Base-by-base conservation (phyloP, 1,140 invertebrate species). In the Brachionus manjavacas region DNA sequence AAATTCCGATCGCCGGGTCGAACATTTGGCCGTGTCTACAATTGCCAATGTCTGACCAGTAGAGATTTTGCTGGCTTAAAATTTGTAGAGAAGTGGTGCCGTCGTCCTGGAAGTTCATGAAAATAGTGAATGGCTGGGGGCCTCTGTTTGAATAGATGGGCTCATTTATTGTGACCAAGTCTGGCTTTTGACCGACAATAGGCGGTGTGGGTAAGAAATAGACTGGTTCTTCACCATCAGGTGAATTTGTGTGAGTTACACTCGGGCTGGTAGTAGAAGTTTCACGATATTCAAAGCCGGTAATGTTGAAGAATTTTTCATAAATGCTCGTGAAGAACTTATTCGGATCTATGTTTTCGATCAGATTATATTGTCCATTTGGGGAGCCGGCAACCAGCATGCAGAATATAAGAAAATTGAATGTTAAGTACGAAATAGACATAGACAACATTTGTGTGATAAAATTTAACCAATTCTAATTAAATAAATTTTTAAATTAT, bases 71-170 rank as follows among this genome's bases (percentile, higher is more conserved):
- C 14, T 60, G 64, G 43, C 31, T 68, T 16, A 72, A 25, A 83
- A 83, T 68, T 72, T 83, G 81, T 1, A 83, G 43, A 11, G 64
- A 70, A 6, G 68, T 70, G 20, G 81, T 83, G 16, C 81, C 81
- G 20, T 83, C 81, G 12, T 68, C 46, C 49, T 72, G 41, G 70
- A 83, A 83, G 35, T 83, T 83, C 81, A 83, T 83, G 1, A 83
- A 52, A 49, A 83, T 68, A 16, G 81, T 83, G 11, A 83, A 68
- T 16, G 81, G 52, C 20, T 70, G 64, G 25, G 81, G 81, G 14
- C 79, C 79, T 49, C 49, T 76, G 25, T 76, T 76, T 7, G 43
- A 28, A 25, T 46, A 76, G 25, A 76, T 25, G 25, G 43, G 39
- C 39, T 76, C 72, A 25, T 49, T 46, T 14, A 76, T 25, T 25